phyloP scores from a whole-genome alignment of 2,113 vertebrate species.

The Tragelaphus imberbis region DNA sequence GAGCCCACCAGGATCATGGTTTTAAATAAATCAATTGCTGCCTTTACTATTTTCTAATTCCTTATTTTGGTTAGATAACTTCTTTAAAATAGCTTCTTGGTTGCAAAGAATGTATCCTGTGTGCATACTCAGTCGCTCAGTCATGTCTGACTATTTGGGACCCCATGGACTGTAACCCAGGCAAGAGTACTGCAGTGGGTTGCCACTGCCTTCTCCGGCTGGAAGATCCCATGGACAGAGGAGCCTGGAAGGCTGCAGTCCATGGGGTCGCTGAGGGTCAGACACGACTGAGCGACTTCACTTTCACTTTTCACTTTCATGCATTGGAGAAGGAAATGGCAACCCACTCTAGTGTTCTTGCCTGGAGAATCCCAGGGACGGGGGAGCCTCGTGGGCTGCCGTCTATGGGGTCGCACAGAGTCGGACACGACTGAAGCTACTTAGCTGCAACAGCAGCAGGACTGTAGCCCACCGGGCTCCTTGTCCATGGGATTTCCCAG shows the following conservation, averaged over 20 bases:
- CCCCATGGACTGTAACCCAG: neutral
- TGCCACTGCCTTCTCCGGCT: no score
- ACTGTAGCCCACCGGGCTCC: rapidly evolving
- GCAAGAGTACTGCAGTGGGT: neutral
- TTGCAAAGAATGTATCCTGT: neutral
- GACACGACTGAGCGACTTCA: no score
- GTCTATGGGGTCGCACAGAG: no score
- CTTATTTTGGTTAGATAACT: neutral
- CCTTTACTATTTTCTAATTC: neutral
- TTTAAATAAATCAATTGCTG: neutral
- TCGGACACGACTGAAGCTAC: no score
- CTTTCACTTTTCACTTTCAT: no score
- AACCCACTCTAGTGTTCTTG: no score
- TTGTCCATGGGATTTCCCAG: neutral
- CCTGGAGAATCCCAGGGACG: no score
- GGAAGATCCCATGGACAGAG: no score
- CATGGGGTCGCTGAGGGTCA: no score
- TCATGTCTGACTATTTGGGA: neutral
- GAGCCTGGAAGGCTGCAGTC: no score
- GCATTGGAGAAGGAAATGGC: no score
- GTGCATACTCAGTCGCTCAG: neutral
- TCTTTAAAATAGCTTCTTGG: neutral
- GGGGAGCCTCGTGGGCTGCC: no score
- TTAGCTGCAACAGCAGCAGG: neutral
- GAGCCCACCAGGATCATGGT: neutral